Evolutionary conservation across 2,888 invertebrate genomes (phyloP).

Genomic region (Sialis fuliginosa): DNA sequence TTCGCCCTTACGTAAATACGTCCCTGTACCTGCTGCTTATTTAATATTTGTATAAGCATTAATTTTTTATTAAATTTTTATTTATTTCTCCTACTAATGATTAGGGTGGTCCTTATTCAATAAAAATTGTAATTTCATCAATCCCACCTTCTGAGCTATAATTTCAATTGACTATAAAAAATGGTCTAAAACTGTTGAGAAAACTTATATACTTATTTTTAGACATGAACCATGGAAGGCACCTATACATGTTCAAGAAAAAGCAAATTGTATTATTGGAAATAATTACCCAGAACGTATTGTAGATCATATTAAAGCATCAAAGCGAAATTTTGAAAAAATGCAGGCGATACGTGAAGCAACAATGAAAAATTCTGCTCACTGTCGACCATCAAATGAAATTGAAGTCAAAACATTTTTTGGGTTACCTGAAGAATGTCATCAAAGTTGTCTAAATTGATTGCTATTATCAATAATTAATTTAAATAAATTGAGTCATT

Average conservation of each 20-base stretch:
- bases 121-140: no score
- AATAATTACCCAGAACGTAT: conserved; percentile 48
- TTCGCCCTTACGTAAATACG: no score
- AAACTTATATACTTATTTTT: conserved; percentile 5
- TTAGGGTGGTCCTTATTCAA: no score
- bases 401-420: conserved; percentile 26
- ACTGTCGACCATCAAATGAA: conserved; percentile 28
- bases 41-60: no score
- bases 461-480: not conserved
- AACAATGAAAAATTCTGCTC: conserved; percentile 18
- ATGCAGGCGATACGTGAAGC: conserved; percentile 21
- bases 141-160: no score
- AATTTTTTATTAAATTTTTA: no score
- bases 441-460: not conserved
- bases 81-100: no score
- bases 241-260: conserved; percentile 40
- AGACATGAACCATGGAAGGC: conserved; percentile 59
- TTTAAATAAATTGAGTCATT: not conserved
- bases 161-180: no score
- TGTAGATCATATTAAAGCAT: conserved; percentile 38
- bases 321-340: conserved; percentile 32
- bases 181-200: no score
- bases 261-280: conserved; percentile 43
- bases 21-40: no score
- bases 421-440: conserved; percentile 17